Conservation (phyloP, 2,797 vertebrate genomes). For the Anguilla obscura region DNA sequence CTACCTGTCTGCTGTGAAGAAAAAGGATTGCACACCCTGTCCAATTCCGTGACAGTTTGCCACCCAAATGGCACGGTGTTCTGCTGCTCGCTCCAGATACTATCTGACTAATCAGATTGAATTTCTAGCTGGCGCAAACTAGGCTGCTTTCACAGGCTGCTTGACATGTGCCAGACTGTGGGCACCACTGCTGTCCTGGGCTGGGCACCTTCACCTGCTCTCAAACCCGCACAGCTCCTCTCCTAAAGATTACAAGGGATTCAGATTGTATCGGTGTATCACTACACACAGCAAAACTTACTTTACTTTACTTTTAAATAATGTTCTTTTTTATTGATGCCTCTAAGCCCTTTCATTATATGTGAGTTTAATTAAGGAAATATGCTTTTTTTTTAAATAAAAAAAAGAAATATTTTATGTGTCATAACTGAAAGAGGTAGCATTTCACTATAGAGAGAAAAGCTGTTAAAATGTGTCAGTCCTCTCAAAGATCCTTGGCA, state of each 20-base stretch:
- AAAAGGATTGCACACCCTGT: slow-evolving; percentile 63
- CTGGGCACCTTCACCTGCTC: slow-evolving; percentile 19
- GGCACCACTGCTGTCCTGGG: background rate
- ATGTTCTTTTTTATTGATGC: background rate
- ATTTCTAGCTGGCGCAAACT: slow-evolving; percentile 61
- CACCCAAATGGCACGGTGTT: slow-evolving; percentile 64
- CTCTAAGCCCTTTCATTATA: background rate
- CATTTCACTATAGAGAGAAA: background rate
- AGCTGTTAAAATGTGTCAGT: background rate
- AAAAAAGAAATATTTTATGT: background rate
- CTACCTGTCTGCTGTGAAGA: slow-evolving; percentile 62
- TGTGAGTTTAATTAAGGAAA: background rate
- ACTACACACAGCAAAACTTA: background rate
- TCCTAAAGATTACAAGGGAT: background rate
- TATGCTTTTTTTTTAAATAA: background rate
- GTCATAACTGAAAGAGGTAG: background rate
- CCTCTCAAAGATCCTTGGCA: background rate
- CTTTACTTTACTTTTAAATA: background rate
- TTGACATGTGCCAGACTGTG: background rate
- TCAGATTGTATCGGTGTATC: background rate
- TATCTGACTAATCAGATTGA: slow-evolving; percentile 77
- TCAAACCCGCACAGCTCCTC: slow-evolving; percentile 6
- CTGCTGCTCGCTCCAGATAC: slow-evolving; percentile 68
- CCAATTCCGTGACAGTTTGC: slow-evolving; percentile 64
- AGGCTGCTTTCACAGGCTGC: slow-evolving; percentile 54